Evolutionary conservation across 2,113 vertebrate genomes (phyloP), one percentile per base, ranked within the genome.

Genomic region (Carassius carassius): DNA sequence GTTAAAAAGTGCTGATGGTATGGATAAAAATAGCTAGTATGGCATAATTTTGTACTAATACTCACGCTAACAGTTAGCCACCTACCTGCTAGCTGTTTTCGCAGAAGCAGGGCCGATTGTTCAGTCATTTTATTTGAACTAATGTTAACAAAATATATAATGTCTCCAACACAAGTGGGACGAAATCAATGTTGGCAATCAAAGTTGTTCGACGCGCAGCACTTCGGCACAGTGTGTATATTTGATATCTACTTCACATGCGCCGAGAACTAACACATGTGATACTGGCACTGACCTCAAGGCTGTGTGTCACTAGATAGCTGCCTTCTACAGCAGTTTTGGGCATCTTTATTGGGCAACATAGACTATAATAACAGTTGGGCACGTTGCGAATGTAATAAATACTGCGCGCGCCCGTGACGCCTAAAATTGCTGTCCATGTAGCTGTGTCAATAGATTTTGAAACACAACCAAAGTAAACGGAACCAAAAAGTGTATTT

Each of bases 81-180:
- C 79, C 19, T 89, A 95, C 94, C 94, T 90, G 92, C 92, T 88
- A 95, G 88, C 75, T 95, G 95, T 93, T 94, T 95, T 85, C 93
- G 93, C 75, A 95, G 92, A 79, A 95, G 88, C 86, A 95, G 91
- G 10, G 92, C 91, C 3, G 93, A 93, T 87, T 94, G 93, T 23
- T 93, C 92, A 37, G 92, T 92, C 94, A 95, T 95, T 88, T 85
- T 88, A 86, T 82, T 17, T n/a, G 1, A 19, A 17, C 0, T 37
- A 83, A 12, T 69, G 44, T 35, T n/a, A 49, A 29, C 63, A n/a
- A 19, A 75, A 51, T 62, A 73, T 14, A 81, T 35, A 23, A 58
- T 21, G 4, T 76, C 32, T 3, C 23, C 21, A 37, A 49, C 16
- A n/a, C 49, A 35, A 37, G 1, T 3, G 7, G 51, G 8, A 56